phyloP scores from a whole-genome alignment of 2,888 invertebrate species.

The Apodemia duryi region DNA sequence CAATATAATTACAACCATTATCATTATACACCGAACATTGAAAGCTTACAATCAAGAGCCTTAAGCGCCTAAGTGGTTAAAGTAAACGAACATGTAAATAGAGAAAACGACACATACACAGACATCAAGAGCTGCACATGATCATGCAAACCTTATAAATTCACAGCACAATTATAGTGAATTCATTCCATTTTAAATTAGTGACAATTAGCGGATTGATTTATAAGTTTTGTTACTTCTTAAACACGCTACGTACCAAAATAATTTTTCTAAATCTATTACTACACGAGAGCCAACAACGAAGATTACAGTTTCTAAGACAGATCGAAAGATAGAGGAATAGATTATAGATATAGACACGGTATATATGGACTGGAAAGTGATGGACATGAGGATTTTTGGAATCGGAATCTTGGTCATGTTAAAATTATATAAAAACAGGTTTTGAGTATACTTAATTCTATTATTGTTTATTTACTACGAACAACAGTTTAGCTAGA shows the following conservation, averaged over 20 bases:
- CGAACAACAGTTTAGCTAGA: slow-evolving; percentile 73
- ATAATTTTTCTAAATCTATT: slow-evolving; percentile 62
- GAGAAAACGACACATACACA: slow-evolving; percentile 66
- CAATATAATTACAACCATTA: slow-evolving; percentile 34
- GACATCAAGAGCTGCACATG: slow-evolving; percentile 57
- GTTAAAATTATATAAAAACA: slow-evolving; percentile 46
- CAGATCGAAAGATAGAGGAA: slow-evolving; percentile 33
- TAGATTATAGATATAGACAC: slow-evolving; percentile 25
- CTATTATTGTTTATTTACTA: slow-evolving; percentile 75
- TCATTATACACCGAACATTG: slow-evolving; percentile 64
- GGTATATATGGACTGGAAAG: slow-evolving; percentile 19
- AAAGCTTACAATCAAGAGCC: slow-evolving; percentile 61
- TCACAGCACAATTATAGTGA: slow-evolving; percentile 21
- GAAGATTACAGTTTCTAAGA: slow-evolving; percentile 58
- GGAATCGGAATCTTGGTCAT: slow-evolving; percentile 46
- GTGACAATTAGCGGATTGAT: slow-evolving; percentile 62
- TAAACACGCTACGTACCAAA: slow-evolving; percentile 67
- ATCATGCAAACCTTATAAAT: slow-evolving; percentile 44
- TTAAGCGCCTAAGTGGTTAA: slow-evolving; percentile 45
- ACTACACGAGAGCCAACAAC: slow-evolving; percentile 73
- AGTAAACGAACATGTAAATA: slow-evolving; percentile 46
- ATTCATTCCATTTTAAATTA: slow-evolving; percentile 55
- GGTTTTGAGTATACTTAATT: slow-evolving; percentile 49
- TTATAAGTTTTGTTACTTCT: slow-evolving; percentile 42
- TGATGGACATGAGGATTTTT: slow-evolving; percentile 25